phyloP scores from a whole-genome alignment of 2,113 vertebrate species.

The Campylomormyrus tamandua region DNA sequence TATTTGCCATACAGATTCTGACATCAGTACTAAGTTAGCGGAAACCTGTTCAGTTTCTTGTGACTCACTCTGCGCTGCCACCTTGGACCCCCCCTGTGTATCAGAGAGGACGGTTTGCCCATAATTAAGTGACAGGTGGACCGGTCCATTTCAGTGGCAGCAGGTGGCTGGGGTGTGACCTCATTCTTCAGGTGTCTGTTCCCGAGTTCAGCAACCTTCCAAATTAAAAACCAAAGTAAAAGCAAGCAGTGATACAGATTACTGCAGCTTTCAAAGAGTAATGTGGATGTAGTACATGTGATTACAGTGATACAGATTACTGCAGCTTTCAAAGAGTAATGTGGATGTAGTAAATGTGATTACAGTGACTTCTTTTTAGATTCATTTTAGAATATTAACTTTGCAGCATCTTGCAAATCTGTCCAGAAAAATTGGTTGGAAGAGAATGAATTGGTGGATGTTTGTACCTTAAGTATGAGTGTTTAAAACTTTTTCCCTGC shows the following conservation, averaged over 20 bases:
- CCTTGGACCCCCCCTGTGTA: background rate
- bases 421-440: background rate
- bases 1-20: background rate
- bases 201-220: background rate
- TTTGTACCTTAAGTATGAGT: background rate
- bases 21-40: background rate
- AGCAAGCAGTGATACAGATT: background rate
- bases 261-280: background rate
- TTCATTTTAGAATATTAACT: background rate
- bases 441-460: background rate
- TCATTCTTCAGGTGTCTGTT: background rate
- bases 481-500: background rate
- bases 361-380: background rate
- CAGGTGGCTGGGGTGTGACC: constrained; percentile 6
- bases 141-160: background rate
- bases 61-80: background rate
- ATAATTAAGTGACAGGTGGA: constrained; percentile 1
- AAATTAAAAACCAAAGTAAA: background rate
- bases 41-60: background rate
- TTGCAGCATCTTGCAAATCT: background rate
- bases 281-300: background rate
- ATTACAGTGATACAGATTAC: background rate
- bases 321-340: background rate
- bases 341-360: background rate
- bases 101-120: background rate